Evolutionary conservation across 2,797 vertebrate species (phyloP).

Genomic region (Hydrophis major): DNA sequence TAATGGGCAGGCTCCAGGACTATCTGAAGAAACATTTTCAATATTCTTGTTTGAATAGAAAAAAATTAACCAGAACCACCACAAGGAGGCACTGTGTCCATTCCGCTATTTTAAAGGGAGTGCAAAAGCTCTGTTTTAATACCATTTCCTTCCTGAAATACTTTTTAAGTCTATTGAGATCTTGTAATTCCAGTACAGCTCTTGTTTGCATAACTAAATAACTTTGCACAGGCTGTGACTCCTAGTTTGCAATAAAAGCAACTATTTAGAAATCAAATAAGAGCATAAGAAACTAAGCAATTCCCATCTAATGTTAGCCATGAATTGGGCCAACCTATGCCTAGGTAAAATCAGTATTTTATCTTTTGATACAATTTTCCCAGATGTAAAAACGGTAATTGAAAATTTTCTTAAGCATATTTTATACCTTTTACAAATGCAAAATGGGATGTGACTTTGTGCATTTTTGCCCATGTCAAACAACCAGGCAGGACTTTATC

Average conservation of each 20-base stretch:
- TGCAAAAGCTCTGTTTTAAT: fast-evolving
- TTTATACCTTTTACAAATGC: too few relatives aligned
- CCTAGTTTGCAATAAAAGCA: neutral
- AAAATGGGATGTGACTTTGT: too few relatives aligned
- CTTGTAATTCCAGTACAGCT: fast-evolving
- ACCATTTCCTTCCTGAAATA: neutral
- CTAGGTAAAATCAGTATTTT: too few relatives aligned
- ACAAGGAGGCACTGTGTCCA: constrained; percentile 36
- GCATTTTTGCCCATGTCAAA: too few relatives aligned
- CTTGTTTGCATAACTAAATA: fast-evolving
- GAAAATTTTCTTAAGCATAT: neutral
- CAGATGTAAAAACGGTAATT: too few relatives aligned
- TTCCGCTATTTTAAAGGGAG: neutral
- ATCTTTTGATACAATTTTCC: too few relatives aligned
- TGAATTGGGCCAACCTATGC: neutral
- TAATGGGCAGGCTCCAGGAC: neutral
- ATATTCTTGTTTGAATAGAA: neutral
- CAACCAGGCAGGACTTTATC: too few relatives aligned
- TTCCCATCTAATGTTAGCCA: neutral
- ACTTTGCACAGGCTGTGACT: neutral
- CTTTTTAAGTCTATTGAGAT: fast-evolving
- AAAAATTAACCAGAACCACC: constrained; percentile 10
- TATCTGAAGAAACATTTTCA: neutral
- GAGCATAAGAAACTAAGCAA: neutral
- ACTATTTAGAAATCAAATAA: neutral